Evolutionary conservation across 2,888 invertebrate species (phyloP), one percentile per base, ranked within the genome.

Genomic region (Dinocampus coccinellae): DNA sequence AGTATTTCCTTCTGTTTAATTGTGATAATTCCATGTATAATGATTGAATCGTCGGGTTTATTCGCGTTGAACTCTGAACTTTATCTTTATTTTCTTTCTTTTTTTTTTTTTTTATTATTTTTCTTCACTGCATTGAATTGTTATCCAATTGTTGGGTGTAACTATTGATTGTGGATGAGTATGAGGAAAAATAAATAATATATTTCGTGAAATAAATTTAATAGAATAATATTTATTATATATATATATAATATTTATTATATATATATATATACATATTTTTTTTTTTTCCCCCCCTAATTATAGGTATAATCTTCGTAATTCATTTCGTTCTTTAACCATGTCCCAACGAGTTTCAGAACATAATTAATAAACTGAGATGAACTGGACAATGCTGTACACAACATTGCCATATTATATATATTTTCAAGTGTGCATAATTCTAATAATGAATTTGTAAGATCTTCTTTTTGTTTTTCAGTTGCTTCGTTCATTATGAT

Each of bases 341-440:
- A n/a, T n/a, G n/a, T n/a, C n/a, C n/a, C n/a, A n/a, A n/a, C n/a
- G n/a, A n/a, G n/a, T n/a, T n/a, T n/a, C n/a, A n/a, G n/a, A n/a
- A n/a, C n/a, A n/a, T n/a, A n/a, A n/a, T n/a, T n/a, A n/a, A n/a
- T n/a, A n/a, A n/a, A n/a, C n/a, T n/a, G n/a, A n/a, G n/a, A n/a
- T n/a, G n/a, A n/a, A n/a, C n/a, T n/a, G n/a, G 0, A 52, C 7
- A 11, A 52, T 39, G 73, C 53, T 10, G 58, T 73, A 11, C 71
- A 63, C 26, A 74, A 13, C 26, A 57, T 58, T 13, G 72, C 62
- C 13, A 76, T 7, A 9, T 72, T 73, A 1, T 75, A 24, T 10
- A 76, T 71, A 62, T 77, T 77, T 64, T 76, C 61, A 10, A 65
- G 52, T 29, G 55, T 72, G n/a, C 76, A 55, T 9, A 77, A 0